These are phyloP conservation scores for Drosophila persimilis DNA, from an alignment of 1,140 invertebrate species.

Conservation along the genomic window DNA sequence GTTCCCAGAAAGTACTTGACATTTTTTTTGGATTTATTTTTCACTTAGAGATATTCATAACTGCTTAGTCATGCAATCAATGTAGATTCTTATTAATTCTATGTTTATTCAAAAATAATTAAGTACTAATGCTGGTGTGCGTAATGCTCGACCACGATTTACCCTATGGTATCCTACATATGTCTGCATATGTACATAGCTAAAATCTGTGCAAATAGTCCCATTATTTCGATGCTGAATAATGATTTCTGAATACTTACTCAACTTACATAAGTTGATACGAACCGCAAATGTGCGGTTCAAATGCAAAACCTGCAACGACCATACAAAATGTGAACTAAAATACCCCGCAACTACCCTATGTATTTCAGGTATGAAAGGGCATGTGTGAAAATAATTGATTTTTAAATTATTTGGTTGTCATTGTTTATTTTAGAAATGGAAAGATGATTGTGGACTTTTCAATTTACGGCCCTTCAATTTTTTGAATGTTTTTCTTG, in stretches of 20 bases:
- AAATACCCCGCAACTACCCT: not conserved
- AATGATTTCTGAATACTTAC: too few species aligned
- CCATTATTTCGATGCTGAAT: too few species aligned
- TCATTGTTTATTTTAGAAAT: slow-evolving; percentile 61
- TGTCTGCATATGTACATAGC: not conserved
- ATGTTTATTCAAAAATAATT: slow-evolving; percentile 25
- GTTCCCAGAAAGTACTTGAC: slow-evolving; percentile 17
- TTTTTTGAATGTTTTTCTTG: slow-evolving; percentile 10
- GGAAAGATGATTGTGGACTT: slow-evolving; percentile 50
- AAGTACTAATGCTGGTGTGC: slow-evolving; percentile 2
- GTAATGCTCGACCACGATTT: slow-evolving; percentile 3
- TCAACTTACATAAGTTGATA: too few species aligned
- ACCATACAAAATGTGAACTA: too few species aligned
- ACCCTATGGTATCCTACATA: not conserved
- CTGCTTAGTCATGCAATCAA: slow-evolving; percentile 42
- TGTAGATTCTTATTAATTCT: slow-evolving; percentile 39
- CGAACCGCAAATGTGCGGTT: too few species aligned
- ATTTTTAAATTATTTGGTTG: slow-evolving; percentile 51
- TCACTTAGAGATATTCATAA: slow-evolving; percentile 22
- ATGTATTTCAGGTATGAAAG: slow-evolving; percentile 29
- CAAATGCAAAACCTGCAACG: too few species aligned
- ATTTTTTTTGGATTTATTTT: slow-evolving; percentile 22
- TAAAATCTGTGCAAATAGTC: too few species aligned
- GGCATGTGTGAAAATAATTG: slow-evolving; percentile 50
- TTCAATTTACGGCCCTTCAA: slow-evolving; percentile 40